Base-by-base conservation (phyloP, 1,140 invertebrate species). In the Holotrichia oblita region DNA sequence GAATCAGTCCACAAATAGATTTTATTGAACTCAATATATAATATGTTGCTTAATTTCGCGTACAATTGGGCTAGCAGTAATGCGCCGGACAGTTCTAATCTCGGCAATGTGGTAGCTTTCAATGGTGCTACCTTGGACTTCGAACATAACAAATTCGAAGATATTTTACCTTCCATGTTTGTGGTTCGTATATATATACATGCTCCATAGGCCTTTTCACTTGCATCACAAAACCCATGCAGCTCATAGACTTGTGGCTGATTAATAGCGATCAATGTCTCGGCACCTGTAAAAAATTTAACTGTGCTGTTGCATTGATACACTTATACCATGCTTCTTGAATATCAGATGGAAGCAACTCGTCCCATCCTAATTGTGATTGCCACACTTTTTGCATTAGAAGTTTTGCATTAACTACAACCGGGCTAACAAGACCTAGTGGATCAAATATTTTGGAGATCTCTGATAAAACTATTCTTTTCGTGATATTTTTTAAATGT, bases 211-310 rank as follows among this genome's bases (percentile, higher is more conserved):
- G 84, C 87, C 14, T 73, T 34, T 77, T 85, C 80, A 0, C 83
- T 85, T 3, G 86, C 83, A 80, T 88, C 87, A 73, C 83, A 84
- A 81, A 88, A 89, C 24, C 81, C 84, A 78, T 75, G 73, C 34
- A 75, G 27, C 27, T 75, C 34, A 12, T 40, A 24, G 6, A 20
- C 3, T 41, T 17, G 22, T n/a, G 14, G 41, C 10, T n/a, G n/a
- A n/a, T 75, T 9, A 6, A 42, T 41, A 40, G 41, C 2, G 2
- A 75, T 75, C 7, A 75, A 14, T 41, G 12, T 27, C 73, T 10
- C 40, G 27, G n/a, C 3, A 75, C 27, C n/a, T 75, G 1, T 27
- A 75, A 6, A 9, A 3, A 10, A 40, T 75, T 41, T 10, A 75
- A 12, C 4, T 24, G 40, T 40, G 14, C 4, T 8, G 27, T 12